Percentiles rank a stretch among this genome's conserved stretches.
Evolutionary conservation across 2,113 vertebrate species (phyloP).

Genomic region (Numenius arquata): DNA sequence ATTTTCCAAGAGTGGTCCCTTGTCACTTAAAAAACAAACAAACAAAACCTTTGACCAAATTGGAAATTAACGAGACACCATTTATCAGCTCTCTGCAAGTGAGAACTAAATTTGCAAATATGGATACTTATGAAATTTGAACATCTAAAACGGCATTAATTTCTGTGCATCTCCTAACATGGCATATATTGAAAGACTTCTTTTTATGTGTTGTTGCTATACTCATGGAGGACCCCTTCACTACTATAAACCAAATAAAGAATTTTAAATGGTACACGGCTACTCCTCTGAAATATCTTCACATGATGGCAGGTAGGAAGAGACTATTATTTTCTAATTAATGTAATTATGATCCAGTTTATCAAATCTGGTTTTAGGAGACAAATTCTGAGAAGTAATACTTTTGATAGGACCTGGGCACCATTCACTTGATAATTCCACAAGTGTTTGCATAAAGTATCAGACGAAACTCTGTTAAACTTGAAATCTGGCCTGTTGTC

Average conservation of each 20-base stretch:
- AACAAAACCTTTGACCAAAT: background rate
- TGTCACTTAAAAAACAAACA: background rate
- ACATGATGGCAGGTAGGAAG: background rate
- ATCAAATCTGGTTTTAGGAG: background rate
- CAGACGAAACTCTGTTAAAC: background rate
- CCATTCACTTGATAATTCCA: background rate
- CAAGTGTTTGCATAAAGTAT: background rate
- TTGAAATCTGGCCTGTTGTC: background rate
- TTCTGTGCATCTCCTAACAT: background rate
- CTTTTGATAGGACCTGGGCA: background rate
- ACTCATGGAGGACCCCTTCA: background rate
- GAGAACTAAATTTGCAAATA: background rate
- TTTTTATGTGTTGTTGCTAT: background rate
- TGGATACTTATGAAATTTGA: background rate
- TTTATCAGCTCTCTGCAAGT: background rate
- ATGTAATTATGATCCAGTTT: background rate
- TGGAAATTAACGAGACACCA: background rate
- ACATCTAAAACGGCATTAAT: background rate
- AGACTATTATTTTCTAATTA: background rate
- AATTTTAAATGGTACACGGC: background rate
- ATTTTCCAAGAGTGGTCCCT: background rate
- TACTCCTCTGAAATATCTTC: background rate
- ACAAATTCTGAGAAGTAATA: background rate
- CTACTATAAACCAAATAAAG: background rate
- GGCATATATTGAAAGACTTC: background rate